Evolutionary conservation across 2,113 vertebrate species (phyloP).

Genomic region (Marmota monax): DNA sequence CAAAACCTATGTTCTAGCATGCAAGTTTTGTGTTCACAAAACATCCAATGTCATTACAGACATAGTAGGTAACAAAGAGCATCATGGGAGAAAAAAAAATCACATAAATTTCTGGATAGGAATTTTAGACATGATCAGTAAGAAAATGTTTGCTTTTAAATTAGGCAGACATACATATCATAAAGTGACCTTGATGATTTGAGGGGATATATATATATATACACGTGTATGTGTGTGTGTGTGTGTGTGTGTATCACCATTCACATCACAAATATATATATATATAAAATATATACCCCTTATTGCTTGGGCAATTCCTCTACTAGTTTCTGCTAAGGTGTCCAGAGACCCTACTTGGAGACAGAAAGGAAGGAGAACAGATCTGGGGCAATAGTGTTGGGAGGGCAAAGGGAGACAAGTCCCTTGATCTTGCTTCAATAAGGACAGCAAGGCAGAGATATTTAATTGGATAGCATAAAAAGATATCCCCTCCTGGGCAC

Average conservation of each 20-base stretch:
- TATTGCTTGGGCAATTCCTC: not conserved
- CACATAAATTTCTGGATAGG: not conserved
- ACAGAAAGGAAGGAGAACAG: not conserved
- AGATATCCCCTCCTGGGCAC: not conserved
- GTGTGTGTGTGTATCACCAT: not conserved
- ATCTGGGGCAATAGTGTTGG: not conserved
- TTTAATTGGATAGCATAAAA: not conserved
- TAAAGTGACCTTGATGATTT: not conserved
- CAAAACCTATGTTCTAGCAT: not conserved
- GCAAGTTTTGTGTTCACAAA: slow-evolving; percentile 16
- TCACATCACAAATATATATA: not conserved
- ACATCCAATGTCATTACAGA: not conserved
- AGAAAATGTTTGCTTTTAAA: not conserved
- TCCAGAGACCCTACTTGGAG: not conserved
- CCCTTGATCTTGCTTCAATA: not conserved
- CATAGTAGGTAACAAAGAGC: not conserved
- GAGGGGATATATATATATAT: too few species aligned
- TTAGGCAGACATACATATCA: not conserved
- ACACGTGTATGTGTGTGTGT: too few species aligned
- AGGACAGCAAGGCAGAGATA: not conserved
- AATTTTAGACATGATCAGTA: slow-evolving; percentile 28
- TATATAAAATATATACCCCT: not conserved
- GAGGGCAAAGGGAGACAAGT: fast-evolving
- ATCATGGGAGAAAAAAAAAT: not conserved
- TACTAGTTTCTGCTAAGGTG: not conserved